Base-by-base conservation (phyloP, 1,140 invertebrate species). In the Penaeus indicus region DNA sequence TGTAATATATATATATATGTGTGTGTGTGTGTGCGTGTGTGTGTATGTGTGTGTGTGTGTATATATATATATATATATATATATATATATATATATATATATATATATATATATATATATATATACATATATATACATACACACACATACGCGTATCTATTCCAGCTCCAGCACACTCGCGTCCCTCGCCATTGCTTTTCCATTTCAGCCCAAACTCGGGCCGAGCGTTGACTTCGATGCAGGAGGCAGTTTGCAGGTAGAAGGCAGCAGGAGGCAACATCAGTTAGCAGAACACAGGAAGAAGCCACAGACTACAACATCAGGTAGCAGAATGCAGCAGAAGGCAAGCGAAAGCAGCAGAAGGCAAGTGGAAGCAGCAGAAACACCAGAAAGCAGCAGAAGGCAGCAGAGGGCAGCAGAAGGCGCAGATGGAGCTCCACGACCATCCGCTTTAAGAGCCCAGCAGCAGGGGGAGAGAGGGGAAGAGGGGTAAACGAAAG, bases 11-110 rank as follows among this genome's bases (percentile, higher is more conserved):
- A 25, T 72, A 25, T 72, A 25, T 72, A 25, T 72, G 27, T 72
- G 27, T 72, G 27, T 72, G 27, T 67, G 27, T 67, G 27, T 67
- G 27, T 67, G 27, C 27, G 27, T 67, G 27, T 67, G 27, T 67
- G 27, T 67, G 27, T 67, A 67, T 25, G 27, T 67, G 27, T 67
- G 32, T 27, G n/a, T 27, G 11, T 27, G 13, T 72, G n/a, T 72
- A n/a, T 72, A n/a, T 72, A n/a, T 72, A n/a, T 72, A n/a, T 72
- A n/a, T 72, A n/a, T 72, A n/a, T 72, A n/a, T 72, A 25, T 72
- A 18, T 72, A 18, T 72, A 25, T 72, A 25, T 72, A 25, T 72
- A 25, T 72, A 25, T 72, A 25, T 72, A 25, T 72, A 25, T 72
- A 25, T 72, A 25, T 72, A 25, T 72, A 25, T 72, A 25, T 72